Conservation (phyloP, 2,797 vertebrate species). For the Rhinichthys osculus region DNA sequence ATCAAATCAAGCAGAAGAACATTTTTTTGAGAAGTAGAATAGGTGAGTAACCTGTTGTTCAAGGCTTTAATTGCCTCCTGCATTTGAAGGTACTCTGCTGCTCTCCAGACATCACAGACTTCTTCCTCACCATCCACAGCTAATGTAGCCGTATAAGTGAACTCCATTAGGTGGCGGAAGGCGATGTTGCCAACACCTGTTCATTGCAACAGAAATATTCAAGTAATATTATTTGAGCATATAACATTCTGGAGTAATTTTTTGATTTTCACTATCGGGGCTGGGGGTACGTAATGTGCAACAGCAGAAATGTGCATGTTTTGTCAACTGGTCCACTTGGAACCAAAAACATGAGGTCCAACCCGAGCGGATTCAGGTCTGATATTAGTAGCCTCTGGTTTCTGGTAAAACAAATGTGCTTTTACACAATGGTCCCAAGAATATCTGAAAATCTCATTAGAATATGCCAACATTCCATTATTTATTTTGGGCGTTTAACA, state of each 20-base stretch:
- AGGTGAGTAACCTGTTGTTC: slow-evolving; percentile 83
- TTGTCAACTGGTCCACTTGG: not conserved
- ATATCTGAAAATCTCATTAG: not conserved
- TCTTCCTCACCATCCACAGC: slow-evolving; percentile 91
- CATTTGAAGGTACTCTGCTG: slow-evolving; percentile 98
- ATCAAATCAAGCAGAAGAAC: not conserved
- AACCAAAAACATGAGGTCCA: not conserved
- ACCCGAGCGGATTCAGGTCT: not conserved
- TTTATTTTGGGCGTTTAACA: not conserved
- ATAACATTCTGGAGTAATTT: not conserved
- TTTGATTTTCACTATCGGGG: not conserved
- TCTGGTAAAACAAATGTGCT: not conserved
- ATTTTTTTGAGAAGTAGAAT: not conserved
- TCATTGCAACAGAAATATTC: slow-evolving; percentile 41
- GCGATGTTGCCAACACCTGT: slow-evolving; percentile 96
- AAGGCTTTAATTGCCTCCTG: slow-evolving; percentile 98
- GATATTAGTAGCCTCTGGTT: not conserved
- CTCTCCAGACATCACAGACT: slow-evolving; percentile 95
- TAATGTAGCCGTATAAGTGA: slow-evolving; percentile 95
- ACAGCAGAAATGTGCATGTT: not conserved
- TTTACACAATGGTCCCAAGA: not conserved
- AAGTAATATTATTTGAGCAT: slow-evolving; percentile 5
- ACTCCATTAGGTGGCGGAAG: slow-evolving; percentile 95
- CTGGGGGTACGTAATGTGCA: not conserved
- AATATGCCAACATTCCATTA: not conserved